Evolutionary conservation across 2,113 vertebrate genomes (phyloP).

Genomic region (Suncus etruscus): DNA sequence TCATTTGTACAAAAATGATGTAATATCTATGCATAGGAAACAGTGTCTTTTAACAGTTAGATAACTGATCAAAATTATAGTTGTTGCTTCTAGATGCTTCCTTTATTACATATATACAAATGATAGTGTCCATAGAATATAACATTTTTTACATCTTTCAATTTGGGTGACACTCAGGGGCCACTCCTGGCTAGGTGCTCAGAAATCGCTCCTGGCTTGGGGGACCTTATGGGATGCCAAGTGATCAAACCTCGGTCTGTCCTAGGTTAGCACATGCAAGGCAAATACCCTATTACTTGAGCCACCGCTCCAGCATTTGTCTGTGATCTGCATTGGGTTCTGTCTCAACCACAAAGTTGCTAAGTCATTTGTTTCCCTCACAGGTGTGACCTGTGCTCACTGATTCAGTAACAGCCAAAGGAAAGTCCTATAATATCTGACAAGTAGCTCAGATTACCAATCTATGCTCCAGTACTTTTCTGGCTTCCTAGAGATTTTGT

Average conservation of each 20-base stretch:
- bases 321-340: not conserved
- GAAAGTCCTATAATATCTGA: not conserved
- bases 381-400: not conserved
- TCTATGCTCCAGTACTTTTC: not conserved
- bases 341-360: not conserved
- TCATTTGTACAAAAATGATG: no score
- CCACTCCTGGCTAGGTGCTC: no score
- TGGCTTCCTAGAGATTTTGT: not conserved
- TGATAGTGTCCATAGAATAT: not conserved
- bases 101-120: not conserved
- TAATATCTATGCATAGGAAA: no score
- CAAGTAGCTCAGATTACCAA: not conserved
- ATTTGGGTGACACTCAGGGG: no score
- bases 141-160: not conserved
- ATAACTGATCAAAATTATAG: not conserved
- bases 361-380: not conserved
- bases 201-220: no score
- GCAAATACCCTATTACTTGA: no score
- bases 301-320: not conserved
- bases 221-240: no score
- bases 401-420: not conserved
- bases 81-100: not conserved
- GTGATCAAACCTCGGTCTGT: no score
- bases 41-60: no score
- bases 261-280: no score